phyloP scores from a whole-genome alignment of 2,113 vertebrate species.

The Ciconia stormi region DNA sequence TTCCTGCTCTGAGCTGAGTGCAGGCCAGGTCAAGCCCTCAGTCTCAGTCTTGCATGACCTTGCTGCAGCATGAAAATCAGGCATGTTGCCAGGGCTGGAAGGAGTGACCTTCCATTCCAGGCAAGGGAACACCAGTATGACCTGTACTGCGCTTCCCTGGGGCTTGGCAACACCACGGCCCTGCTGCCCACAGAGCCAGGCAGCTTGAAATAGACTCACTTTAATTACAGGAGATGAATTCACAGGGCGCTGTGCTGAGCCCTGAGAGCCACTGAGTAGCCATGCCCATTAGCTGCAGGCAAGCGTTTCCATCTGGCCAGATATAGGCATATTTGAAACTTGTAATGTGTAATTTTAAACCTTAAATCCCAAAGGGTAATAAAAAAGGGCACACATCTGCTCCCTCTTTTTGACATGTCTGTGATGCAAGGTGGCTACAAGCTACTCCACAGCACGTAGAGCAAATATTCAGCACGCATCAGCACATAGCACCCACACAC shows the following conservation, averaged over 20 bases:
- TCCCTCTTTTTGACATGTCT: neutral
- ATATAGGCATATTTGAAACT: fast-evolving
- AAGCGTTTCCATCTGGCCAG: fast-evolving
- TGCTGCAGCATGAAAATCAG: neutral
- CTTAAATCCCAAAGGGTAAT: fast-evolving
- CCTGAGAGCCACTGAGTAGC: neutral
- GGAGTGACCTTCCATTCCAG: neutral
- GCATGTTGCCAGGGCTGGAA: fast-evolving
- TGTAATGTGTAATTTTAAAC: fast-evolving
- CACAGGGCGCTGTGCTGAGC: neutral
- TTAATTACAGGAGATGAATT: neutral
- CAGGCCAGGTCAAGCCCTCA: neutral
- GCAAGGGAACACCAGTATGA: fast-evolving
- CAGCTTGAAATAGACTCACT: neutral
- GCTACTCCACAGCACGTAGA: fast-evolving
- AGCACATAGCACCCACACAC: fast-evolving
- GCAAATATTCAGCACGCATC: neutral
- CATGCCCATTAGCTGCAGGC: neutral
- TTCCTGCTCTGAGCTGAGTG: neutral
- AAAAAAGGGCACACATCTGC: neutral
- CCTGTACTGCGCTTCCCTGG: neutral
- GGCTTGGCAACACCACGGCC: neutral
- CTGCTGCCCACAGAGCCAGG: neutral
- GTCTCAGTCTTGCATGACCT: neutral
- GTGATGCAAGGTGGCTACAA: neutral